Conservation (phyloP, 2,113 vertebrate species). For the Hepsetus odoe region DNA sequence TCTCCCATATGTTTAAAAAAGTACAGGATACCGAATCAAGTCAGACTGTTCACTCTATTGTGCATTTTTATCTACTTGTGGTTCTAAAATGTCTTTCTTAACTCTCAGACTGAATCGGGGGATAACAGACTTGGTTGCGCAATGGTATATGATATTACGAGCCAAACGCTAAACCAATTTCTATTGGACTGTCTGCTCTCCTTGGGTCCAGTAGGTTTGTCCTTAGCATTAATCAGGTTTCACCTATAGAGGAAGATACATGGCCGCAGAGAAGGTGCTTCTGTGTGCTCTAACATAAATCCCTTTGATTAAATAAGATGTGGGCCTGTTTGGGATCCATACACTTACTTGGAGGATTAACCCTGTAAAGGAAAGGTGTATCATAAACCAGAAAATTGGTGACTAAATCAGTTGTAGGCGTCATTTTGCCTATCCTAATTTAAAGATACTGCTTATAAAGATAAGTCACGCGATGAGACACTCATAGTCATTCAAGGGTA, state of each 20-base stretch:
- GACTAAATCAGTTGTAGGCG: too few relatives aligned
- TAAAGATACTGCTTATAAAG: neutral
- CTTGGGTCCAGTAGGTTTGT: conserved; percentile 16
- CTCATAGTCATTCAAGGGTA: neutral
- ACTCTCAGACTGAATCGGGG: neutral
- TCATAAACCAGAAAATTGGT: neutral
- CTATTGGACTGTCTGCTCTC: conserved; percentile 33
- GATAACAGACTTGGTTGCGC: neutral
- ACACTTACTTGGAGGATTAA: conserved; percentile 5
- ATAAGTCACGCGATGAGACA: neutral
- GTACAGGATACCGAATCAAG: neutral
- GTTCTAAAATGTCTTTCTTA: neutral
- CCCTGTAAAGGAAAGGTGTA: neutral
- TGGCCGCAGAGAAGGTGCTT: neutral
- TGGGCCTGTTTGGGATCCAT: conserved; percentile 25
- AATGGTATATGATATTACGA: neutral
- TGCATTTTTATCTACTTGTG: neutral
- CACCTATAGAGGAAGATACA: neutral
- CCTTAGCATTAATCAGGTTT: conserved; percentile 41
- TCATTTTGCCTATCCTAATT: neutral
- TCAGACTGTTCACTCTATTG: neutral
- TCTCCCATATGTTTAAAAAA: neutral
- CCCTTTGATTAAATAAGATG: conserved; percentile 24
- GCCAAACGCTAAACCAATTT: conserved; percentile 39
- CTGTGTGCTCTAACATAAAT: conserved; percentile 15